Base-by-base conservation (phyloP, 2,888 invertebrate genomes). In the Mimumesa dahlbomi region DNA sequence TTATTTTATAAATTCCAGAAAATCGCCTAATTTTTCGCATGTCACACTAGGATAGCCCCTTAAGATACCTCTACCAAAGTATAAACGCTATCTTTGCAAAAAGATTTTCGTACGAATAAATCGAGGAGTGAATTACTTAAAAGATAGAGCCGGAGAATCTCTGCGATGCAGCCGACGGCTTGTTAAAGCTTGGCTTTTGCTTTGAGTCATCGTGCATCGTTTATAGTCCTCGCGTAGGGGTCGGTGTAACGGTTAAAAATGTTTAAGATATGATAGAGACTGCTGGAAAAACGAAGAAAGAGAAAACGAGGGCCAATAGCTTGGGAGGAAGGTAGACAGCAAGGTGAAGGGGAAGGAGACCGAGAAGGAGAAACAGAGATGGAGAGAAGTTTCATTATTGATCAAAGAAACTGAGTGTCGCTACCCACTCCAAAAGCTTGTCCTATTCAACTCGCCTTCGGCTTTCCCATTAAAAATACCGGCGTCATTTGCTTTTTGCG, bases 341-440 rank as follows among this genome's bases (percentile, higher is more conserved):
- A 43, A 72, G 74, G 63, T 18, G 65, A 16, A 70, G 73, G 63
- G 61, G 50, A 64, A 46, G 38, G 62, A 13, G 65, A 16, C 68
- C 72, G 63, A 63, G 50, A 64, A 46, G 38, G 62, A 13, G 63
- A 63, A 59, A 61, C 54, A 56, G 49, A 73, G 77, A 73, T 49
- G 63, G 63, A 78, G 79, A 75, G 75, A 77, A 80, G 65, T 81
- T 84, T 82, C 79, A 82, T 84, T 85, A 85, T 84, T 85, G 84
- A 85, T 85, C 82, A 85, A 85, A 85, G 82, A 77, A 82, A 80
- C 71, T 63, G 75, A 80, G 75, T 79, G 78, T 82, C 73, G 78
- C 64, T 73, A 67, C 74, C 65, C 79, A 77, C 56, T 61, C 72
- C 71, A 46, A 78, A 76, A 79, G 72, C 76, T 79, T 72, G 74